Evolutionary conservation across 1,140 invertebrate species (phyloP).

Genomic region (Trachymyrmex cornetzi): DNA sequence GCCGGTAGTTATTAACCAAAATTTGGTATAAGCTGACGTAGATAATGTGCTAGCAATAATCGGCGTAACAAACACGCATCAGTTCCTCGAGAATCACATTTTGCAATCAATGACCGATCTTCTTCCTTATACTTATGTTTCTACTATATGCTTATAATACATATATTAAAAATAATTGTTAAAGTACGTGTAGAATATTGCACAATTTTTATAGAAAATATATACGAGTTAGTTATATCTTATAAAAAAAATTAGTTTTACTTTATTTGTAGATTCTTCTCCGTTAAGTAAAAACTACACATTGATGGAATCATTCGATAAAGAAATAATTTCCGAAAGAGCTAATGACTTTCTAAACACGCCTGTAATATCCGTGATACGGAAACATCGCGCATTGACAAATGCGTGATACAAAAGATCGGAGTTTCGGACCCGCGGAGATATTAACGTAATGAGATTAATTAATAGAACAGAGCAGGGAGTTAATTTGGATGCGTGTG

Average conservation of each 20-base stretch:
- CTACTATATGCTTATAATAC: neutral
- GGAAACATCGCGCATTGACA: slow-evolving; percentile 20
- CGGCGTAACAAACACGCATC: slow-evolving; percentile 44
- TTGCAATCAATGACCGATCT: slow-evolving; percentile 18
- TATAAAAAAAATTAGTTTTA: neutral
- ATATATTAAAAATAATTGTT: neutral
- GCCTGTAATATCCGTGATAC: neutral
- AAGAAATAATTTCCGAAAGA: slow-evolving; percentile 9
- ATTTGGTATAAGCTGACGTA: slow-evolving; percentile 63
- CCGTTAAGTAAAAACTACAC: neutral
- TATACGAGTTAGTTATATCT: neutral
- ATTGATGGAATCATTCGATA: neutral
- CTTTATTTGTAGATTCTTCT: neutral
- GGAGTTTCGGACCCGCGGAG: slow-evolving; percentile 60
- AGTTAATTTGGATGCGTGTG: slow-evolving; percentile 78
- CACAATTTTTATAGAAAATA: slow-evolving; percentile 8
- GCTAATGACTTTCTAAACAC: neutral
- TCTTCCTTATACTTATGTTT: neutral
- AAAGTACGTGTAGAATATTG: neutral
- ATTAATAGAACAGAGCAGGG: slow-evolving; percentile 78
- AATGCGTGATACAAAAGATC: slow-evolving; percentile 35
- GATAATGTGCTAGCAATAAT: slow-evolving; percentile 65
- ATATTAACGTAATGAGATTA: slow-evolving; percentile 80
- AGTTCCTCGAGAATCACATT: slow-evolving; percentile 53
- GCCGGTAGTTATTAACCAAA: slow-evolving; percentile 70